phyloP scores from a whole-genome alignment of 2,113 vertebrate species.

The Calypte anna region DNA sequence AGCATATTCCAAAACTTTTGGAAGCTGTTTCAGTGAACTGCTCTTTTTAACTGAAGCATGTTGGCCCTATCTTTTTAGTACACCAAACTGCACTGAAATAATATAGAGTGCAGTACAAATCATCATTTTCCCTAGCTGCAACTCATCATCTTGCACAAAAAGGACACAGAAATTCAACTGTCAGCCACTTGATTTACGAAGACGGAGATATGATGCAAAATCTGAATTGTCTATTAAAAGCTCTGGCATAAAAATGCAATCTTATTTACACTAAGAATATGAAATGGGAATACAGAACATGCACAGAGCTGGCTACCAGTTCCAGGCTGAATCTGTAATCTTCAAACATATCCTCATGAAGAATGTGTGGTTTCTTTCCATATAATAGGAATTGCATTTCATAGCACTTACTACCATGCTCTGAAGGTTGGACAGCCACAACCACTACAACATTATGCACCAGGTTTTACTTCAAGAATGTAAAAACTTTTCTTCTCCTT shows the following conservation, averaged over 20 bases:
- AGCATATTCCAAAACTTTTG: neutral
- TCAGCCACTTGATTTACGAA: neutral
- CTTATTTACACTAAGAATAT: neutral
- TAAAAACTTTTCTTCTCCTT: no score
- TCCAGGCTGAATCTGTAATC: neutral
- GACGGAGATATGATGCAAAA: neutral
- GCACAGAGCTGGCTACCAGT: neutral
- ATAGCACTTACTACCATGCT: neutral
- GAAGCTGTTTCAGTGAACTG: neutral
- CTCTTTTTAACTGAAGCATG: neutral
- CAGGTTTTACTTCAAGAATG: neutral
- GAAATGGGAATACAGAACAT: neutral
- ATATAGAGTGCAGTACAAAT: neutral
- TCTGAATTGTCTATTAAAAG: neutral
- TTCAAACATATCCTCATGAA: neutral
- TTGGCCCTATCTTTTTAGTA: neutral
- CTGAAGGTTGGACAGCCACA: neutral
- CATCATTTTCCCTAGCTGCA: neutral
- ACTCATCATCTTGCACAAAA: neutral
- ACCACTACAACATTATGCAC: neutral
- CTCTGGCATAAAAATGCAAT: neutral
- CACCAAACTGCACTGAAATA: neutral
- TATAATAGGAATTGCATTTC: neutral
- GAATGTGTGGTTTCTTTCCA: neutral
- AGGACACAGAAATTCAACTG: neutral